Conservation (phyloP, 1,140 invertebrate genomes). For the Drosophila varians region DNA sequence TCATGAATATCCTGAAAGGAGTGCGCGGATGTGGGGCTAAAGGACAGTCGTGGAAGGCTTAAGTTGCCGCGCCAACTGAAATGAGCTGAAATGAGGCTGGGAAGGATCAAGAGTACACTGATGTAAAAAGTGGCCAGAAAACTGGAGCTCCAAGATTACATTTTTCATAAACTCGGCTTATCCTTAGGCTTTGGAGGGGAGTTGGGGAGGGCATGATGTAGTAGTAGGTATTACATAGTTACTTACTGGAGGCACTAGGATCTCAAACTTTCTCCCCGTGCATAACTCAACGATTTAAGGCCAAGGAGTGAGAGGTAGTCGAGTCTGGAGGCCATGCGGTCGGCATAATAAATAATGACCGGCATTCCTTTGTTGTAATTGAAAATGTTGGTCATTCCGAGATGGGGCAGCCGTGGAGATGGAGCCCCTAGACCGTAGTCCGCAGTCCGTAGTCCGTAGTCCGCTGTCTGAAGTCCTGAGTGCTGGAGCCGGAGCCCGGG, state of each 20-base stretch:
- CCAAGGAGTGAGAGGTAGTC: conserved; percentile 15
- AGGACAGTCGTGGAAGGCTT: conserved; percentile 74
- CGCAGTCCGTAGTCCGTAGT: not conserved
- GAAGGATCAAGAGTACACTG: conserved; percentile 11
- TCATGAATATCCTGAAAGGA: conserved; percentile 68
- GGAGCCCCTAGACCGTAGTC: conserved; percentile 7
- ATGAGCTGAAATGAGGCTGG: conserved; percentile 43
- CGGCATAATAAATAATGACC: conserved; percentile 82
- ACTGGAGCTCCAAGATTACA: no score
- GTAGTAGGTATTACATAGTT: no score
- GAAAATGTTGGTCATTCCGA: conserved; percentile 81
- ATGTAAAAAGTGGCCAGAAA: no score
- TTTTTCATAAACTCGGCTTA: not conserved
- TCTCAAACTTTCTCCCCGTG: conserved; percentile 10
- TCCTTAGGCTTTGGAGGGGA: not conserved
- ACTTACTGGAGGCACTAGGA: no score
- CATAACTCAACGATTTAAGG: conserved; percentile 26
- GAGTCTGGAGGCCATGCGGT: conserved; percentile 73
- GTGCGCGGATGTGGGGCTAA: conserved; percentile 19
- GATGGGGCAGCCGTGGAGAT: conserved; percentile 26
- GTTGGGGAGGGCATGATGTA: no score
- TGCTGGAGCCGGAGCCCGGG: conserved; percentile 4
- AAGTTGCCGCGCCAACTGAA: conserved; percentile 63
- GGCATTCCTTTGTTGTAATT: conserved; percentile 82
- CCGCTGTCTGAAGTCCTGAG: conserved; percentile 15